Conservation (phyloP, 1,140 invertebrate species). For the Diprion similis region DNA sequence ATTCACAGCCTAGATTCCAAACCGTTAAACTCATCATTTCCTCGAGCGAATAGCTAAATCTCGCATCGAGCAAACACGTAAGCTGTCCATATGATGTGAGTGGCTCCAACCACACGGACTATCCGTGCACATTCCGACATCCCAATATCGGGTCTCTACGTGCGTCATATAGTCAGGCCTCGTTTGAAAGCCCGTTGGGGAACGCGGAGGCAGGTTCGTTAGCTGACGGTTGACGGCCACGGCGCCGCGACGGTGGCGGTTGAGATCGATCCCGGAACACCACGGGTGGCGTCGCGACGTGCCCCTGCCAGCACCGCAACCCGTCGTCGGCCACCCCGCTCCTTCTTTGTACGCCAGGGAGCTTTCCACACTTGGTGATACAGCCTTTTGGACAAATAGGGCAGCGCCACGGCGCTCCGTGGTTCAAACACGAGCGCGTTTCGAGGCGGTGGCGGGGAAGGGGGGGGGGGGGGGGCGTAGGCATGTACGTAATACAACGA, state of each 20-base stretch:
- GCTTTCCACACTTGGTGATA: not conserved
- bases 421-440: no score
- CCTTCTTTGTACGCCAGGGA: not conserved
- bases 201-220: not conserved
- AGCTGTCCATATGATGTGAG: no score
- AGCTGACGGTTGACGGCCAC: not conserved
- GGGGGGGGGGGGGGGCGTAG: not conserved
- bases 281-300: not conserved
- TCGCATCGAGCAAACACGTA: no score
- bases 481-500: not conserved
- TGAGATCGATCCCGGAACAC: not conserved
- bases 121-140: no score
- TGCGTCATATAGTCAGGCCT: no score
- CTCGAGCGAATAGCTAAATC: no score
- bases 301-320: not conserved
- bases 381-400: not conserved
- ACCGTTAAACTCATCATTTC: no score
- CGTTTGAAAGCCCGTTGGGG: no score
- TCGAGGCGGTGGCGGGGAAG: no score
- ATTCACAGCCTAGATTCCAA: no score
- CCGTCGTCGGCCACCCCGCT: not conserved
- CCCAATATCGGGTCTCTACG: no score
- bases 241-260: not conserved
- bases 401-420: not conserved
- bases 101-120: no score